Conservation (phyloP, 2,888 invertebrate species). For the Bhutanitis thaidina region DNA sequence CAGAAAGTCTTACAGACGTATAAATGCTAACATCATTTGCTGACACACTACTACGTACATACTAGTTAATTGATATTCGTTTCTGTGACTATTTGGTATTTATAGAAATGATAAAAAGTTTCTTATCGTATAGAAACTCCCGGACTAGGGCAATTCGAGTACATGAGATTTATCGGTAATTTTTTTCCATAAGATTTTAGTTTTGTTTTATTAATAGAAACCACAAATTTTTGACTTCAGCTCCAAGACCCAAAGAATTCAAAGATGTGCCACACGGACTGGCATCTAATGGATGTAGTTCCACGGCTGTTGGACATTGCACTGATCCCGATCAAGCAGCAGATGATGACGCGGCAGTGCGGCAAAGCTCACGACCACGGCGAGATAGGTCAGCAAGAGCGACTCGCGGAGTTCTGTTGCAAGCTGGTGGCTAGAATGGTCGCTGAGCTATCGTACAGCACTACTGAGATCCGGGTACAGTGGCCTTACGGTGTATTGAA, state of each 20-base stretch:
- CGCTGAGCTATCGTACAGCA: constrained; percentile 85
- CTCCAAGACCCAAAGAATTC: constrained; percentile 35
- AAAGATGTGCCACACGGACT: constrained; percentile 57
- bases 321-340: constrained; percentile 85
- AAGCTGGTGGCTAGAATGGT: constrained; percentile 90
- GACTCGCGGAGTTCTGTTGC: constrained; percentile 84
- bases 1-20: too few relatives aligned
- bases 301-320: constrained; percentile 91
- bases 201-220: too few relatives aligned
- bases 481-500: too few relatives aligned
- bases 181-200: too few relatives aligned
- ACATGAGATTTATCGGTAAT: too few relatives aligned
- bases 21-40: too few relatives aligned
- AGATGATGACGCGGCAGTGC: constrained; percentile 72
- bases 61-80: too few relatives aligned
- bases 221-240: constrained; percentile 32
- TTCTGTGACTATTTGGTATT: too few relatives aligned
- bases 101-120: too few relatives aligned
- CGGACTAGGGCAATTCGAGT: too few relatives aligned
- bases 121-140: too few relatives aligned
- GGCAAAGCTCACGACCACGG: constrained; percentile 67
- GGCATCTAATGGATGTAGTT: constrained; percentile 89
- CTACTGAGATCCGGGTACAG: constrained; percentile 49
- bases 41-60: too few relatives aligned
- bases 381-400: constrained; percentile 75